These are phyloP conservation scores for Tigriopus californicus DNA, from an alignment of 2,888 invertebrate genomes.

Conservation along the genomic window DNA sequence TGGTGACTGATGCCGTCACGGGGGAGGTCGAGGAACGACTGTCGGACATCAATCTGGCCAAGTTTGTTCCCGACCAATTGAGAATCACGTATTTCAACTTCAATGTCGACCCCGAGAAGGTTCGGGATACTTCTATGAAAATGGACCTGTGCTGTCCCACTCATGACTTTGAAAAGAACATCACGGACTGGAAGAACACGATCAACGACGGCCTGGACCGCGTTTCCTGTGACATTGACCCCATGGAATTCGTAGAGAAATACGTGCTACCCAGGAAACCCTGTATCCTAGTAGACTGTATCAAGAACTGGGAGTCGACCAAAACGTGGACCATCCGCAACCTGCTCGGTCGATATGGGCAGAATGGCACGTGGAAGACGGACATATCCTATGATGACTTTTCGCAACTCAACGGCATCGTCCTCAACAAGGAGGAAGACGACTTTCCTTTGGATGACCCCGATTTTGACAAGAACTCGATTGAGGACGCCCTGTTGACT, in stretches of 20 bases:
- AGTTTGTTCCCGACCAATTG: too few species aligned
- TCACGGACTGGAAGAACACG: neutral
- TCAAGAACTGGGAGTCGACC: neutral
- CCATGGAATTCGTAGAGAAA: slow-evolving; percentile 1
- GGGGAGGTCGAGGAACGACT: too few species aligned
- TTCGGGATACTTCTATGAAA: neutral
- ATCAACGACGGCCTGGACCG: neutral
- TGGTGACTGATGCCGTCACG: too few species aligned
- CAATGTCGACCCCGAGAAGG: too few species aligned
- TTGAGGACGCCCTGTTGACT: neutral
- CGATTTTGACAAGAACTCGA: neutral
- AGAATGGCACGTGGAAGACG: neutral
- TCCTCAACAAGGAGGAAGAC: neutral
- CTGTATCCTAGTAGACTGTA: neutral
- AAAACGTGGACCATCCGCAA: neutral
- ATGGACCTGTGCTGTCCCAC: neutral
- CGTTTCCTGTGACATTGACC: neutral
- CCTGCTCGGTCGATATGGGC: neutral
- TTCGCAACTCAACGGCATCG: neutral
- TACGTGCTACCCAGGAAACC: neutral
- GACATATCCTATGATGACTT: neutral
- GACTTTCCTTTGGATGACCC: neutral
- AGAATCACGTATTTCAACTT: too few species aligned
- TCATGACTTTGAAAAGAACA: neutral
- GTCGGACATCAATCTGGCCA: too few species aligned